A percentile compares a stretch with the other conserved stretches of the same genome.
Evolutionary conservation across 1,140 invertebrate species (phyloP).

Genomic region (Danaus melanippus): DNA sequence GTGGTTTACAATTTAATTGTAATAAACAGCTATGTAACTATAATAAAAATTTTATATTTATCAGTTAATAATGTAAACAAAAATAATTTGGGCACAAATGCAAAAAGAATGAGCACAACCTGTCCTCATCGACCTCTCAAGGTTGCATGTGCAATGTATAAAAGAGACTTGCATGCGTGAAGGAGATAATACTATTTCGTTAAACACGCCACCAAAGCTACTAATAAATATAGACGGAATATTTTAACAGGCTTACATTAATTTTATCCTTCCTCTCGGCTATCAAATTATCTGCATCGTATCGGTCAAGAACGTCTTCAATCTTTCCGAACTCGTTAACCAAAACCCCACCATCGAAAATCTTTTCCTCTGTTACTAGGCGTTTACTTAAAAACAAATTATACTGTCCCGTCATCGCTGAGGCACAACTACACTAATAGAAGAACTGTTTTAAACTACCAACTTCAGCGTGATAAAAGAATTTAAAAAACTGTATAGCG

Average conservation of each 20-base stretch:
- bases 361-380: conserved; percentile 50
- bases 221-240: conserved; percentile 11
- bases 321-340: conserved; percentile 54
- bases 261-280: conserved; percentile 59
- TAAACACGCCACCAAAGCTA: conserved; percentile 16
- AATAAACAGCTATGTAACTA: too few relatives aligned
- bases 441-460: conserved; percentile 32
- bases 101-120: conserved; percentile 27
- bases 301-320: conserved; percentile 45
- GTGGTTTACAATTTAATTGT: background rate
- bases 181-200: conserved; percentile 1
- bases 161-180: conserved; percentile 14
- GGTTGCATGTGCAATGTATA: conserved; percentile 24
- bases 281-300: conserved; percentile 58
- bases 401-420: conserved; percentile 33
- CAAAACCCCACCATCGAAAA: conserved; percentile 52
- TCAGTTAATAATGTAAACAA: conserved; percentile 10
- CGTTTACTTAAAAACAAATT: conserved; percentile 57
- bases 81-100: conserved; percentile 22
- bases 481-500: conserved; percentile 10
- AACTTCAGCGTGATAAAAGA: conserved; percentile 24
- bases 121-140: conserved; percentile 29
- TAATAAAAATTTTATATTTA: too few relatives aligned
- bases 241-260: conserved; percentile 38
- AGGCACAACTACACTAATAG: conserved; percentile 35